Evolutionary conservation across 2,888 invertebrate genomes (phyloP), one percentile per base, ranked within the genome.

Genomic region (Emmelina monodactyla): DNA sequence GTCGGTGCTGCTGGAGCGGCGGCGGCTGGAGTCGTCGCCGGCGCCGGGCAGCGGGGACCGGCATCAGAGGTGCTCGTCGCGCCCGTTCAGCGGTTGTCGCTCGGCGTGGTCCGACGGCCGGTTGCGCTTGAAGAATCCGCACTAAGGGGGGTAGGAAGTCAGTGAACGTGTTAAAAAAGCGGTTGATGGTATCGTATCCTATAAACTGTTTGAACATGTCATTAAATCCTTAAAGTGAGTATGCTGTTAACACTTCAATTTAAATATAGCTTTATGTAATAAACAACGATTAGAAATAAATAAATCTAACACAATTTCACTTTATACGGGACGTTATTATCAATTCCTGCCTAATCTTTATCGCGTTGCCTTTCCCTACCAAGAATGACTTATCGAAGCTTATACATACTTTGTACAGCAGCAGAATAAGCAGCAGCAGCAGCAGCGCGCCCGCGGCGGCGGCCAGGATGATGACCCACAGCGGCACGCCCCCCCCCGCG

Each of bases 101-200:
- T 94, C 93, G 29, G 91, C 87, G 50, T 89, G 87, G 61, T 88
- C 87, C 1, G 87, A 83, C 32, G 94, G 94, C 15, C 94, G 86
- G 72, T 92, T 92, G 58, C 94, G 85, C 62, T 93, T 92, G 83
- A 95, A 95, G 86, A 95, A 95, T 41, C 94, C 94, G 64, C 91
- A 90, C 94, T 94, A 73, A 16, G 50, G 57, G 11, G 11, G 19
- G n/a, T n/a, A n/a, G 19, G 25, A 25, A 25, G 11, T 25, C 25
- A 25, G 11, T n/a, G n/a, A n/a, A n/a, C n/a, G n/a, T n/a, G n/a
- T n/a, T n/a, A n/a, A n/a, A n/a, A n/a, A n/a, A n/a, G n/a, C n/a
- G n/a, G n/a, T n/a, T n/a, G n/a, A n/a, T n/a, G n/a, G n/a, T n/a
- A n/a, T n/a, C n/a, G n/a, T n/a, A n/a, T n/a, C n/a, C n/a, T n/a